These are phyloP conservation scores for Selene dorsalis DNA, from an alignment of 2,797 vertebrate genomes.

Conservation along the genomic window DNA sequence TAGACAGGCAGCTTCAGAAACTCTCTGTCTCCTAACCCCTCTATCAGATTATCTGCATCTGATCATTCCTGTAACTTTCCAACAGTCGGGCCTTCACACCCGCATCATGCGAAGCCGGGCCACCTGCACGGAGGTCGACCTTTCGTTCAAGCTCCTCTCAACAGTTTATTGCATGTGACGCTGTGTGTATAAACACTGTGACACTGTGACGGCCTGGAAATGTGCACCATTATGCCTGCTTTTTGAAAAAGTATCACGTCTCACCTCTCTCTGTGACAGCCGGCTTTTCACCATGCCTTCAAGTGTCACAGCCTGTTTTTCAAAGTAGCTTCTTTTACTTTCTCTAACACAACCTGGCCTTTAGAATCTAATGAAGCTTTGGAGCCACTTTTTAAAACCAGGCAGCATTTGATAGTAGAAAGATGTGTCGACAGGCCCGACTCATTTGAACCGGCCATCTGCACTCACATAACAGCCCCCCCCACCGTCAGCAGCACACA, in stretches of 20 bases:
- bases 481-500: conserved; percentile 14
- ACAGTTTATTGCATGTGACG: neutral
- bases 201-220: neutral
- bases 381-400: neutral
- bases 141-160: neutral
- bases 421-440: conserved; percentile 1
- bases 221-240: neutral
- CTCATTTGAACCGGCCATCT: conserved; percentile 52
- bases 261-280: neutral
- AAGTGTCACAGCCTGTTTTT: neutral
- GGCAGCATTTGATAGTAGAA: neutral
- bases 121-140: neutral
- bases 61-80: neutral
- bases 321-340: neutral
- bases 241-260: neutral
- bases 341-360: neutral
- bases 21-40: neutral
- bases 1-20: neutral
- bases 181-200: neutral
- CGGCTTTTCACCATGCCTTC: neutral
- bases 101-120: neutral
- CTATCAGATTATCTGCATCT: neutral
- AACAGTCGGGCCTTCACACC: neutral
- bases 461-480: conserved; percentile 36
- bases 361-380: neutral